These are phyloP conservation scores for Brachyhypopomus occidentalis DNA, from an alignment of 2,113 vertebrate genomes.

Conservation along the genomic window DNA sequence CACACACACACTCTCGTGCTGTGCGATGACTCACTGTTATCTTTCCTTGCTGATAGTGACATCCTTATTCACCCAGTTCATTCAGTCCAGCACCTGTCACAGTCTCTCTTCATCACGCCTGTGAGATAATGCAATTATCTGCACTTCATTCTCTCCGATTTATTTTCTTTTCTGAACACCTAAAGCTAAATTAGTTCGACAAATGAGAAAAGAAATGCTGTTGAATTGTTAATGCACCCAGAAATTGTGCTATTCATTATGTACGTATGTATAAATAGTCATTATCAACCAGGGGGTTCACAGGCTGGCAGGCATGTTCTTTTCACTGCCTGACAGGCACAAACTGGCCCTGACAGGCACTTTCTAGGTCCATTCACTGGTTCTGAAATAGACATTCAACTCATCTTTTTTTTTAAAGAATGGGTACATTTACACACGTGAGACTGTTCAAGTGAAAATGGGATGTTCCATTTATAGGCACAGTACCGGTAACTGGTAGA, in stretches of 20 bases:
- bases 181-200: background rate
- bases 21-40: constrained; percentile 12
- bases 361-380: background rate
- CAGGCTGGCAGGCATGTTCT: background rate
- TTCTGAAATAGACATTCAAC: constrained; percentile 20
- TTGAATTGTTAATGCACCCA: background rate
- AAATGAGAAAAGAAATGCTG: background rate
- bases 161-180: background rate
- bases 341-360: background rate
- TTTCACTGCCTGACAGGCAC: constrained; percentile 20
- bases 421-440: constrained; percentile 12
- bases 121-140: background rate
- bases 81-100: constrained; percentile 10
- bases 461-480: constrained; percentile 8
- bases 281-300: background rate
- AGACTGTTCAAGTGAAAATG: background rate
- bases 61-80: constrained; percentile 34
- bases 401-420: background rate
- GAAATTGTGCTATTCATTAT: background rate
- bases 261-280: background rate
- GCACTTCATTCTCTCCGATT: background rate
- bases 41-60: constrained; percentile 13
- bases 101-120: background rate
- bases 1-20: background rate
- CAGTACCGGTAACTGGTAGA: background rate